These are phyloP conservation scores for Serripes groenlandicus DNA, from an alignment of 2,888 invertebrate genomes.

Conservation along the genomic window DNA sequence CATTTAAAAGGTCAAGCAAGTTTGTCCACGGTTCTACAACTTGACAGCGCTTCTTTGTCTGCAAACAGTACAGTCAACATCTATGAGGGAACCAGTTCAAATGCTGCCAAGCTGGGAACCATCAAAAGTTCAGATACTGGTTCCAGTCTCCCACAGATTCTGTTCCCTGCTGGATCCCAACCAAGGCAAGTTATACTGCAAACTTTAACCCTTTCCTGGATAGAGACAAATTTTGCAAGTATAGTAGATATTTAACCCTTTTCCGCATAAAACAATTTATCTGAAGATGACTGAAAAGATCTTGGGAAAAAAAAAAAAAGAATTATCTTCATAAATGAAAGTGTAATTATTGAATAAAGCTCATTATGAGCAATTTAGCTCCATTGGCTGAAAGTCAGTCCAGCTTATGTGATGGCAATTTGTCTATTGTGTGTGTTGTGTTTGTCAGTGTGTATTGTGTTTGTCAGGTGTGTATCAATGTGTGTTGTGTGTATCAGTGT, in stretches of 20 bases:
- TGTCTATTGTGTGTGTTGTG: no score
- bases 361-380: no score
- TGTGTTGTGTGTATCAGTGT: no score
- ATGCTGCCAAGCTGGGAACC: constrained; percentile 31
- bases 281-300: not conserved
- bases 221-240: no score
- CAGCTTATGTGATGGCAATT: no score
- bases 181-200: constrained; percentile 51
- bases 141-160: constrained; percentile 29
- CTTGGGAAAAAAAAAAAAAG: not conserved
- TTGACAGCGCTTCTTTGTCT: constrained; percentile 39
- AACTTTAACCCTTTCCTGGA: no score
- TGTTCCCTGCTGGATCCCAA: constrained; percentile 32
- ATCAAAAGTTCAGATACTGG: constrained; percentile 4
- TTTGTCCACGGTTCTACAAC: not conserved
- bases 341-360: no score
- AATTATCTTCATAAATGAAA: not conserved
- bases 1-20: no score
- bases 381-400: no score
- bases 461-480: no score
- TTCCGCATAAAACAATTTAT: not conserved
- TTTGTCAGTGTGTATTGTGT: no score
- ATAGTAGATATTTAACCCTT: not conserved
- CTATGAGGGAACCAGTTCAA: constrained; percentile 44
- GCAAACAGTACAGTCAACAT: constrained; percentile 39